phyloP scores from a whole-genome alignment of 2,888 invertebrate species.

The Andrena chrysosceles region DNA sequence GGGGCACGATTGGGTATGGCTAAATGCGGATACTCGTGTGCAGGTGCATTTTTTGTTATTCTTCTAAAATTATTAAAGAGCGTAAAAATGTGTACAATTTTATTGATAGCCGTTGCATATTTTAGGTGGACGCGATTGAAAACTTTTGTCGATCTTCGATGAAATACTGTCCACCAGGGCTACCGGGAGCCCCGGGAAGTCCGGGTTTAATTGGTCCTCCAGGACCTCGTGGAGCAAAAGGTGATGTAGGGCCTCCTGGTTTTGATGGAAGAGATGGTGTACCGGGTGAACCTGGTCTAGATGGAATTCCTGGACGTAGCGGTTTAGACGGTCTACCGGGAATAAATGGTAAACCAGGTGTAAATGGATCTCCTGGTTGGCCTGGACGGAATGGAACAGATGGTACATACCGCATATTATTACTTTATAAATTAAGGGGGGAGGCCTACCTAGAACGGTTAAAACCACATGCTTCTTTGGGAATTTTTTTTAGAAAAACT shows the following conservation, averaged over 20 bases:
- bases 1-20: conserved; percentile 94
- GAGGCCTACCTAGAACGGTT: no score
- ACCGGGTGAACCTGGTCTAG: conserved; percentile 95
- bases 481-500: no score
- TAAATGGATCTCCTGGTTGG: conserved; percentile 89
- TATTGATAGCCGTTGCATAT: conserved; percentile 71
- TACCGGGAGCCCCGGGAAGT: conserved; percentile 87
- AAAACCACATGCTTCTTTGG: no score
- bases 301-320: conserved; percentile 94
- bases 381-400: conserved; percentile 90
- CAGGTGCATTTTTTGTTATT: conserved; percentile 86
- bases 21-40: conserved; percentile 94
- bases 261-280: conserved; percentile 95
- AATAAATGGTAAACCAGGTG: conserved; percentile 91
- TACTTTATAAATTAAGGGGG: not conserved
- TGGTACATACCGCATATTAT: conserved; percentile 81
- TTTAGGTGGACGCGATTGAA: conserved; percentile 92
- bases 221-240: conserved; percentile 90
- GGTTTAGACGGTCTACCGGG: conserved; percentile 92
- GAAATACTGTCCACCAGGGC: conserved; percentile 91
- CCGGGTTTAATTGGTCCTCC: conserved; percentile 85
- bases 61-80: not conserved
- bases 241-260: conserved; percentile 89
- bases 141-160: conserved; percentile 94
- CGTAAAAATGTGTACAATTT: not conserved